phyloP scores from a whole-genome alignment of 1,140 invertebrate species.

The Camponotus vicinus region DNA sequence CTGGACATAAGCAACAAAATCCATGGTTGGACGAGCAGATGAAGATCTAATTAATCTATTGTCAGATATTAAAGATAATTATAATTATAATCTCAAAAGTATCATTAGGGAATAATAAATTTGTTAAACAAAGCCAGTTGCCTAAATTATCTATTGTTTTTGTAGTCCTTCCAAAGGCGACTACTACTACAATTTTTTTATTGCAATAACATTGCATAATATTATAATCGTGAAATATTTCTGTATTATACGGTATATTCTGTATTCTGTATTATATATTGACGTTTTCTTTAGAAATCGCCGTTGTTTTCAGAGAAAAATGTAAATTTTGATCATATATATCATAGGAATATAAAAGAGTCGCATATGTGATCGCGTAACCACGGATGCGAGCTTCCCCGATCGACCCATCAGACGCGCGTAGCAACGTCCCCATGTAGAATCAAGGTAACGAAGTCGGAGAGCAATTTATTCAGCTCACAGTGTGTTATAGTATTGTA shows the following conservation, averaged over 20 bases:
- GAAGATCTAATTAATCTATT: constrained; percentile 54
- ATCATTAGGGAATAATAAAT: constrained; percentile 27
- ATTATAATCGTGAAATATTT: no score
- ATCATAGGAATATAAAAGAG: no score
- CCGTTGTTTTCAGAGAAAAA: no score
- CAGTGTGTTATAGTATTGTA: not conserved
- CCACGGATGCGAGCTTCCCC: not conserved
- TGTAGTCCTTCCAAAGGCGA: no score
- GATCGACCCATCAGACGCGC: constrained; percentile 68
- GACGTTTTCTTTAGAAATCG: no score
- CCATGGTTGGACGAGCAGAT: constrained; percentile 70
- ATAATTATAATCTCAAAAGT: not conserved
- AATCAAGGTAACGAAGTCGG: constrained; percentile 9
- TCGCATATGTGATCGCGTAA: not conserved
- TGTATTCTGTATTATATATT: no score
- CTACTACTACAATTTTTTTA: no score
- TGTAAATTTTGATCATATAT: no score
- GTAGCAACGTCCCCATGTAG: constrained; percentile 61
- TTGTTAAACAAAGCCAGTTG: not conserved
- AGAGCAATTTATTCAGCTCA: not conserved
- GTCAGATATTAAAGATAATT: constrained; percentile 1
- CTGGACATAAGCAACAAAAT: constrained; percentile 89
- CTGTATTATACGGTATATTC: no score
- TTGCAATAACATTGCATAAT: no score
- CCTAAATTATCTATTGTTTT: no score